A percentile compares a stretch with the other conserved stretches of the same genome.
phyloP scores from a whole-genome alignment of 2,888 invertebrate species.

The Allolobophora icterica region DNA sequence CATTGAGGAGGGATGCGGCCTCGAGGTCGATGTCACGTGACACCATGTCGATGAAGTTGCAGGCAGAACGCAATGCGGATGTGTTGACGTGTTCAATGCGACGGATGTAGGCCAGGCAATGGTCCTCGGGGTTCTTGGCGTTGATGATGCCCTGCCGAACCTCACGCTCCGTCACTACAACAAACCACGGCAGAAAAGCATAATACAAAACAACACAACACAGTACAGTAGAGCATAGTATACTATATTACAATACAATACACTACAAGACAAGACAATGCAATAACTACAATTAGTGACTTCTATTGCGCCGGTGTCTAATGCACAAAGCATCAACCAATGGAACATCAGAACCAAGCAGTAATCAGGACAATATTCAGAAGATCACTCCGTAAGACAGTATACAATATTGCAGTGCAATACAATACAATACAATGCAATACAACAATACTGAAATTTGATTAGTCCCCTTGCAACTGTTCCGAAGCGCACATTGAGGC shows the following conservation, averaged over 20 bases:
- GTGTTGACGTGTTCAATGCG: conserved; percentile 97
- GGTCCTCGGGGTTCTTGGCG: conserved; percentile 91
- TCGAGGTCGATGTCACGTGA: conserved; percentile 81
- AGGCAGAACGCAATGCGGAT: conserved; percentile 69
- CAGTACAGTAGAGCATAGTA: too few species aligned
- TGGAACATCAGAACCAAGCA: too few species aligned
- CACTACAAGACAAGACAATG: background rate
- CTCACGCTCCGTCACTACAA: conserved; percentile 91
- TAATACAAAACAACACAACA: too few species aligned
- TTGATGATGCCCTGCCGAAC: conserved; percentile 92
- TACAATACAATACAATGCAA: background rate
- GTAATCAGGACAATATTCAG: too few species aligned
- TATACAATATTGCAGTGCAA: background rate
- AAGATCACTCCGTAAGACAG: too few species aligned
- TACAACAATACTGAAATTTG: too few species aligned
- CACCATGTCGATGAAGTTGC: conserved; percentile 89
- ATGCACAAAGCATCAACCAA: too few species aligned
- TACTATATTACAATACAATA: too few species aligned
- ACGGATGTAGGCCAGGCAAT: conserved; percentile 84
- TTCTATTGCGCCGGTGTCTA: too few species aligned
- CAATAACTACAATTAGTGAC: too few species aligned
- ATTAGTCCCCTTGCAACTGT: too few species aligned
- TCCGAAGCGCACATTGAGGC: too few species aligned
- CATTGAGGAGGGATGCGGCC: conserved; percentile 85
- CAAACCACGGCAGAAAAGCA: background rate